Evolutionary conservation across 2,888 invertebrate genomes (phyloP).

Genomic region (Drosophila cracens): DNA sequence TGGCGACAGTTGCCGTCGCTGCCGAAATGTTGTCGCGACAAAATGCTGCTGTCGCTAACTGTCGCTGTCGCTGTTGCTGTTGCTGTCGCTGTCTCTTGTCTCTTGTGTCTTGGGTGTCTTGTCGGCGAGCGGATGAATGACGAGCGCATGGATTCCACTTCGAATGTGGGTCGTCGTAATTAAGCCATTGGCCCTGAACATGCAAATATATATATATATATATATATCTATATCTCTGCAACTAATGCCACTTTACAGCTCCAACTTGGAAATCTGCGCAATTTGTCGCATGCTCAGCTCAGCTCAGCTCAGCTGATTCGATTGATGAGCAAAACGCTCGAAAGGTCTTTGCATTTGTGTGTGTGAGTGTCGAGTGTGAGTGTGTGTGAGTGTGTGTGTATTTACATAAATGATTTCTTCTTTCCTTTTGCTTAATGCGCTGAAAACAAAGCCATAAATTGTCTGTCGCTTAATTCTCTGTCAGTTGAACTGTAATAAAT

Average conservation of each 20-base stretch:
- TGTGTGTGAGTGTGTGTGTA: constrained; percentile 6
- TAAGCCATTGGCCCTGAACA: constrained; percentile 50
- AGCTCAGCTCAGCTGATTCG: constrained; percentile 8
- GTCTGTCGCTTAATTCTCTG: constrained; percentile 83
- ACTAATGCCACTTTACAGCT: constrained; percentile 4
- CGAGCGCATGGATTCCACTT: constrained; percentile 44
- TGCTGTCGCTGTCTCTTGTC: constrained; percentile 47
- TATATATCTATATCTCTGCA: constrained; percentile 14
- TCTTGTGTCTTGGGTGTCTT: constrained; percentile 42
- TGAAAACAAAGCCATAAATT: constrained; percentile 84
- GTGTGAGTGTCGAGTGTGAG: background rate
- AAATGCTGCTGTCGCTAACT: constrained; percentile 65
- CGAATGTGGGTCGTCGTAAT: constrained; percentile 52
- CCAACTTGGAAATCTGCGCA: constrained; percentile 23
- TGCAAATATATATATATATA: background rate
- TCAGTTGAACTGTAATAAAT: constrained; percentile 84
- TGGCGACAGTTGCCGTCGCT: constrained; percentile 74
- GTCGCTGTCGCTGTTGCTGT: constrained; percentile 28
- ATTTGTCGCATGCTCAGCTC: constrained; percentile 19
- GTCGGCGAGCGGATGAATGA: constrained; percentile 42
- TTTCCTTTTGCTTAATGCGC: constrained; percentile 59
- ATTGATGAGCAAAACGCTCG: constrained; percentile 38
- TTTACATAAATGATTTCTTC: constrained; percentile 75
- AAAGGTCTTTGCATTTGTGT: constrained; percentile 23
- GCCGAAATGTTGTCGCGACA: constrained; percentile 71